Percentiles rank a stretch among this genome's conserved stretches.
Evolutionary conservation across 2,113 vertebrate species (phyloP).

Genomic region (Lophotis ruficrista): DNA sequence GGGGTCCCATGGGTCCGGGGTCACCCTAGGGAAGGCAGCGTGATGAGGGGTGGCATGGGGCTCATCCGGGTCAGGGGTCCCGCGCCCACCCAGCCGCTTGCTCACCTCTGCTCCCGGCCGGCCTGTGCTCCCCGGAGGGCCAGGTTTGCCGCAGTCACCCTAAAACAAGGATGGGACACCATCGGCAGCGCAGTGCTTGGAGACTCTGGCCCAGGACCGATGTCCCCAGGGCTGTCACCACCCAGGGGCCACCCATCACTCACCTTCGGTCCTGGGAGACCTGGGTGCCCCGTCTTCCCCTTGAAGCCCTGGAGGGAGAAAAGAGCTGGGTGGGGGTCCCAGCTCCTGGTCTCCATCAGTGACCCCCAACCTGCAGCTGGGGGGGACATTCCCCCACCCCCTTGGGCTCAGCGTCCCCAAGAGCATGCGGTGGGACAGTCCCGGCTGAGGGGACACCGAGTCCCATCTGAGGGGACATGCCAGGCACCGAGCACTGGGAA

Average conservation of each 20-base stretch:
- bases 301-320: constrained; percentile 81
- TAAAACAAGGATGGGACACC: constrained; percentile 32
- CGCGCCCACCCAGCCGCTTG: rapidly evolving
- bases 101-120: constrained; percentile 87
- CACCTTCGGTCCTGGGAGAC: constrained; percentile 83
- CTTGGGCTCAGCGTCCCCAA: not conserved
- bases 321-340: not conserved
- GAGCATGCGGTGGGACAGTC: rapidly evolving
- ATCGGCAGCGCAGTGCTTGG: rapidly evolving
- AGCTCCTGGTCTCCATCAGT: rapidly evolving
- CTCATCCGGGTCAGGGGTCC: not conserved
- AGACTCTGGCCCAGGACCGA: rapidly evolving
- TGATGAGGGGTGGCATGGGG: rapidly evolving
- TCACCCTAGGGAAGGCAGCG: constrained; percentile 82
- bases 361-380: not conserved
- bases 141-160: constrained; percentile 89
- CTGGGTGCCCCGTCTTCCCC: constrained; percentile 82
- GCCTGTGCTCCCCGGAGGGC: constrained; percentile 83
- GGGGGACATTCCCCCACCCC: not conserved
- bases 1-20: constrained; percentile 86
- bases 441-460: rapidly evolving
- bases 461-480: not conserved
- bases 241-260: rapidly evolving
- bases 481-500: rapidly evolving
- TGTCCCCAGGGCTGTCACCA: not conserved